Base-by-base conservation (phyloP, 2,797 vertebrate species). In the Myiotriccus ornatus region DNA sequence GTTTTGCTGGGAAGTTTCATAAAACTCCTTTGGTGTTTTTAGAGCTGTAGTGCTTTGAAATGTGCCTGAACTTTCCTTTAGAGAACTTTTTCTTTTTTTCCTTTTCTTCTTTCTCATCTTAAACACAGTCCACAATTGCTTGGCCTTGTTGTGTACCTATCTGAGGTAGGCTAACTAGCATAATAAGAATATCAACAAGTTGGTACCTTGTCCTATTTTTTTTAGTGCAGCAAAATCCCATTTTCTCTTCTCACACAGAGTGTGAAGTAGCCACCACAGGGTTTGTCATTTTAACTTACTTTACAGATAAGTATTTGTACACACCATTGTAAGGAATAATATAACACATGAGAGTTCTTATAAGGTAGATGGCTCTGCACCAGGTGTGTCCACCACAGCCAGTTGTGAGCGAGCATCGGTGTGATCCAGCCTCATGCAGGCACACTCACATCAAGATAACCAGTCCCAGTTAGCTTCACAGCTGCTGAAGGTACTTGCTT, bases 11-110 rank as follows among this genome's bases (percentile, higher is more conserved):
- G 56, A 95, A 95, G 84, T 93, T 73, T 69, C 52, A 76, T 93
- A 63, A 88, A 96, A 84, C 62, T 76, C 73, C 73, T 86, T 93
- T 94, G 77, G 94, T 93, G 91, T 56, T 88, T 97, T 90, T 91
- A 63, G 80, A 96, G 87, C 63, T 75, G 21, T 9, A 74, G 35
- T 2, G 2, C 89, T 97, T 96, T 94, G 84, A 96, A 94, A 93
- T 86, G 55, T 69, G 76, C 68, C 92, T 95, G 90, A 95, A 93
- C 83, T 79, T 94, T 74, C 23, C 77, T 82, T 84, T 67, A 49
- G 62, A 94, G 9, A 85, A 80, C 68, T 77, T 95, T 71, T 84
- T 30, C 23, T 12, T 39, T 94, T 90, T 67, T 11, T 0, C 22
- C 6, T 6, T 41, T 85, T 82, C 68, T n/a, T n/a, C 34, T 75